Evolutionary conservation across 2,113 vertebrate species (phyloP), one percentile per base, ranked within the genome.

Genomic region (Colossoma macropomum): DNA sequence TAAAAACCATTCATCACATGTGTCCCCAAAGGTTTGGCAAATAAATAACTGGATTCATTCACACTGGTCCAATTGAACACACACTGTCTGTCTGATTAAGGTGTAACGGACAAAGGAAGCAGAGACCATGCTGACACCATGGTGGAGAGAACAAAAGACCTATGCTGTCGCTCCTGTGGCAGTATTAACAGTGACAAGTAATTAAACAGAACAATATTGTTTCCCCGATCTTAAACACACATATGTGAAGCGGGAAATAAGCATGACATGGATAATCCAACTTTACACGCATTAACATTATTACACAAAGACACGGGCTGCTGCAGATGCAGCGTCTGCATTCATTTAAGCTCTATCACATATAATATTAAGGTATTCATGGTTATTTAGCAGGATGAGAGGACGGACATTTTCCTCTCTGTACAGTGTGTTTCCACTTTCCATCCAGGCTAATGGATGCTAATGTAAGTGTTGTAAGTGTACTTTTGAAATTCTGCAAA

Each of bases 181-280:
- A 11, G 52, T 32, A 59, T 32, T 23, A 75, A 17, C 52, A 32
- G 4, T 32, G 73, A 75, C 73, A 60, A 34, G 74, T 60, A n/a
- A 59, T 56, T 75, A 56, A 54, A 75, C 74, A 21, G 15, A 32
- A 27, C 27, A 54, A 41, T 41, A 41, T 41, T 70, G 68, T 70
- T 68, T 11, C 32, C 68, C 1, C 12, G 34, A 34, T 21, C 68
- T 41, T 70, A 70, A 70, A 70, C 68, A 70, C 66, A 69, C 68
- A 23, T 41, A 25, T 70, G 12, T 45, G 68, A 41, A 70, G 1
- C 68, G 41, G 10, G 19, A n/a, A 70, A 41, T 70, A 27, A 70
- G 19, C 19, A 17, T 19, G n/a, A 75, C 72, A 10, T 23, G 25
- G 12, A 30, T 74, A 19, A 75, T 71, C 68, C 68, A 23, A 71